A percentile compares a stretch with the other conserved stretches of the same genome.
These are phyloP conservation scores for Agonopterix arenella DNA, from an alignment of 2,888 invertebrate species.

Conservation along the genomic window DNA sequence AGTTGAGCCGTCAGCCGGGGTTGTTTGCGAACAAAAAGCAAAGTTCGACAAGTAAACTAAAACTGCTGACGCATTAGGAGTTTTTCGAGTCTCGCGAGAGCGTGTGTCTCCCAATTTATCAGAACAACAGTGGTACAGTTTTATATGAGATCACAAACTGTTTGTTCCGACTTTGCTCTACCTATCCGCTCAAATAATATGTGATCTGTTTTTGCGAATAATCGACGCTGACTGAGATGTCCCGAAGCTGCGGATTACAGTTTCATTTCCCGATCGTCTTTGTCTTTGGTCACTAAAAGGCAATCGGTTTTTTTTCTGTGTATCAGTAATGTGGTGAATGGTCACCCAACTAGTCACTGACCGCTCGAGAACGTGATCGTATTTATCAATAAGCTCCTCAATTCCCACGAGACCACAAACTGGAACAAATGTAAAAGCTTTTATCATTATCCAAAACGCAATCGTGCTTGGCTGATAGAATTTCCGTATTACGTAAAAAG, in stretches of 20 bases:
- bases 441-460: background rate
- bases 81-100: constrained; percentile 29
- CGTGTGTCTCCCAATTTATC: constrained; percentile 24
- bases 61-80: constrained; percentile 44
- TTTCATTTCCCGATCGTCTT: no score
- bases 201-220: no score
- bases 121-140: constrained; percentile 11
- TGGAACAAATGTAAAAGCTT: constrained; percentile 1
- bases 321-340: no score
- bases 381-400: background rate
- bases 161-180: background rate
- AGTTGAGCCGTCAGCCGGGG: constrained; percentile 27
- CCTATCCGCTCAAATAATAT: no score
- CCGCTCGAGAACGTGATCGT: constrained; percentile 21
- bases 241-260: no score
- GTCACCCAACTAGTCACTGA: no score
- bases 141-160: background rate
- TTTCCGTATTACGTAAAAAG: constrained; percentile 16
- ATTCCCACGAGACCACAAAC: background rate
- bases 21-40: constrained; percentile 42
- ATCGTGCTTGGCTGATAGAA: constrained; percentile 1
- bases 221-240: no score
- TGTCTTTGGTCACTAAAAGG: no score
- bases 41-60: constrained; percentile 41
- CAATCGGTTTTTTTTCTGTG: no score